Evolutionary conservation across 2,797 vertebrate genomes (phyloP).

Genomic region (Sphaeramia orbicularis): DNA sequence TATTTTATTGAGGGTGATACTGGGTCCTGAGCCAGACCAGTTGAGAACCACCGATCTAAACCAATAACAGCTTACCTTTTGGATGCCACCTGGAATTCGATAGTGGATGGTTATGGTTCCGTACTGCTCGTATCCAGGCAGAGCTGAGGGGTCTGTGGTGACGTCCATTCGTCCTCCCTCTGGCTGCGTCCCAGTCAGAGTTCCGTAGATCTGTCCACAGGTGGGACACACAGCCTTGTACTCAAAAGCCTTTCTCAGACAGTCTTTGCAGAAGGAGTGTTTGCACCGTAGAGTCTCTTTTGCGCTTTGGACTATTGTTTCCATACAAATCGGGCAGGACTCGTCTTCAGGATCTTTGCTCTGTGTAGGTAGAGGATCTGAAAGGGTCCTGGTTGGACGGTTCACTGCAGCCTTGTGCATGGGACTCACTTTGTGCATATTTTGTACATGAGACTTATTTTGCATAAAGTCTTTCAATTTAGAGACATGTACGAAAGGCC

Average conservation of each 20-base stretch:
- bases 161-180: constrained; percentile 68
- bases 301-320: constrained; percentile 51
- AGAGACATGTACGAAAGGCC: constrained; percentile 65
- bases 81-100: constrained; percentile 76
- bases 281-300: constrained; percentile 74
- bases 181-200: constrained; percentile 80
- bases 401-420: not conserved
- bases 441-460: constrained; percentile 2
- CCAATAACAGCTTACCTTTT: too few relatives aligned
- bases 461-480: constrained; percentile 41
- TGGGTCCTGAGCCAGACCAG: too few relatives aligned
- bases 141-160: rapidly evolving
- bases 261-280: constrained; percentile 81
- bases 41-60: too few relatives aligned
- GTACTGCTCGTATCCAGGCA: constrained; percentile 77
- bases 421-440: not conserved
- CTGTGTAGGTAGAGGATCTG: not conserved
- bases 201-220: constrained; percentile 80
- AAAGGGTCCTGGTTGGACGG: not conserved
- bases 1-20: too few relatives aligned
- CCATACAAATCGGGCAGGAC: constrained; percentile 83
- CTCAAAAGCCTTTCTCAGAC: constrained; percentile 75
- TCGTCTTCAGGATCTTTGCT: constrained; percentile 50
- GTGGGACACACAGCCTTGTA: constrained; percentile 82
- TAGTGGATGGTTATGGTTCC: constrained; percentile 78